Evolutionary conservation across 1,140 invertebrate genomes (phyloP), one percentile per base, ranked within the genome.

Genomic region (Listronotus oregonensis): DNA sequence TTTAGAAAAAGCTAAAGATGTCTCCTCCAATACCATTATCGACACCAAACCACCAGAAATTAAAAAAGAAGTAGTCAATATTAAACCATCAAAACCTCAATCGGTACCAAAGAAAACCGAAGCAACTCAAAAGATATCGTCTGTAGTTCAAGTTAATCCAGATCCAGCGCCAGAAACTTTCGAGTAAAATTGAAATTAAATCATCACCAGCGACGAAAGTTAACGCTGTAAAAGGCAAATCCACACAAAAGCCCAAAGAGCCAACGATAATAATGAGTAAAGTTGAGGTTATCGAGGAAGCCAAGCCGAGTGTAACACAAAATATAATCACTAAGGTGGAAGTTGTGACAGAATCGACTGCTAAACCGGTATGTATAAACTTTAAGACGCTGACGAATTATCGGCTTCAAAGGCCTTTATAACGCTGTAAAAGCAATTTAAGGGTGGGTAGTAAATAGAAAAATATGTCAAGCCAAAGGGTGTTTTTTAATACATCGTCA

Each of bases 51-150:
- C 82, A 17, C 73, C 78, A 10, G 39, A 73, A 72, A 56, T 72
- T 78, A 50, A 76, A 40, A 77, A 80, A 69, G 32, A 43, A 9
- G 75, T 78, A 12, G 73, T 80, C 64, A 79, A 82, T 31, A 86
- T 86, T 44, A 84, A 85, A 71, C 84, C 85, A 2, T 85, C 83
- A 65, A 86, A 85, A 81, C 80, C 83, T 55, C 75, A 58, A 73
- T 12, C 21, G 78, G 81, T 79, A 71, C 81, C 69, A 43, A 79
- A 75, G 80, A 77, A 78, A 77, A 76, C 58, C 74, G 79, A 71
- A 78, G 67, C 66, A 75, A 66, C 72, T 73, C 51, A 73, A 72
- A 57, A 73, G 67, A 61, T 59, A 27, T 62, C 54, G 27, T 68
- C 66, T 27, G 61, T 68, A 39, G 68, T 75, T 39, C 66, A 75